phyloP scores from a whole-genome alignment of 2,888 invertebrate species.

The Sinotaia quadrata region DNA sequence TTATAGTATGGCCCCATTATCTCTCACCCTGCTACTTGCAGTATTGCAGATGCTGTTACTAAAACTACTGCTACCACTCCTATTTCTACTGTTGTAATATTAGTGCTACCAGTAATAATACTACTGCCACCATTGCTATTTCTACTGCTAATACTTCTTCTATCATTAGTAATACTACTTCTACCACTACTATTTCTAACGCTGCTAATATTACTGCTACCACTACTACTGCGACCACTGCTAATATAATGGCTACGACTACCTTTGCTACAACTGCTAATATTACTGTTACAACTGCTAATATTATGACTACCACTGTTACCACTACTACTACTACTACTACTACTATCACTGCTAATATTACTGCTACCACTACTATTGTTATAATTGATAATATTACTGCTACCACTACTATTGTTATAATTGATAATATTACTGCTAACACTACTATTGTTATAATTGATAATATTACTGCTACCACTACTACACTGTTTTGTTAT shows the following conservation, averaged over 20 bases:
- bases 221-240: neutral
- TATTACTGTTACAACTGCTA: conserved; percentile 9
- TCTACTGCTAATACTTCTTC: neutral
- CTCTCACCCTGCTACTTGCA: neutral
- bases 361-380: neutral
- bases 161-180: neutral
- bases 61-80: neutral
- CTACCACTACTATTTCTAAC: neutral
- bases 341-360: neutral
- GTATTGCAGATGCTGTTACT: neutral
- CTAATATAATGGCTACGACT: neutral
- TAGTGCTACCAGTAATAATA: neutral
- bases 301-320: conserved; percentile 4
- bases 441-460: neutral
- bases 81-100: neutral
- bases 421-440: neutral
- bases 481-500: neutral
- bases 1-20: too few relatives aligned
- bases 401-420: neutral
- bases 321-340: conserved; percentile 9
- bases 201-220: neutral
- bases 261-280: neutral
- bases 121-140: neutral
- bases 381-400: neutral
- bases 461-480: neutral